A percentile compares a stretch with the other conserved stretches of the same genome.
Evolutionary conservation across 2,113 vertebrate genomes (phyloP).

Genomic region (Brachionichthys hirsutus): DNA sequence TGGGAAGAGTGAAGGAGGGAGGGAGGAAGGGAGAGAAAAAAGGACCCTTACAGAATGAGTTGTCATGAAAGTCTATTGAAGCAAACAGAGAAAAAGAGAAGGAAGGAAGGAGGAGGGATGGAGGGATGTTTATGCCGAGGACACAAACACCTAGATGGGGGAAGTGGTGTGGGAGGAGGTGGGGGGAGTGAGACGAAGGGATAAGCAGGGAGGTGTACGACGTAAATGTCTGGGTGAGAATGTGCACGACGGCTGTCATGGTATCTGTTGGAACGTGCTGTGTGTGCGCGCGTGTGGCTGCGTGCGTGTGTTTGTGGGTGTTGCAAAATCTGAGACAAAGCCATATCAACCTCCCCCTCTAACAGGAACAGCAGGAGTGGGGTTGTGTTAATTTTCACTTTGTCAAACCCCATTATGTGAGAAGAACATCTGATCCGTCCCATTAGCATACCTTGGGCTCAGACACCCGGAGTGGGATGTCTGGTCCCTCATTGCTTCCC

Average conservation of each 20-base stretch:
- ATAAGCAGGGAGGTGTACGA: constrained; percentile 38
- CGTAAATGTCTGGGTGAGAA: constrained; percentile 75
- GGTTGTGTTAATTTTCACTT: constrained; percentile 78
- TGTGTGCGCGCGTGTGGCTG: constrained; percentile 22
- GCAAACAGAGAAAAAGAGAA: constrained; percentile 72
- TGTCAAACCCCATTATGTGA: constrained; percentile 77
- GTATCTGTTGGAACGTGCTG: constrained; percentile 58
- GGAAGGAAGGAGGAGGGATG: constrained; percentile 54
- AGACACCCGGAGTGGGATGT: constrained; percentile 58
- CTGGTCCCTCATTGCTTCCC: constrained; percentile 41
- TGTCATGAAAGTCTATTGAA: constrained; percentile 81
- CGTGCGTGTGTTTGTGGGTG: constrained; percentile 32
- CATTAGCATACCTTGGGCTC: constrained; percentile 64
- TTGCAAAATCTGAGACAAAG: constrained; percentile 57
- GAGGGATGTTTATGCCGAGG: constrained; percentile 73
- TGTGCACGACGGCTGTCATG: constrained; percentile 62
- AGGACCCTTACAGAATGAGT: constrained; percentile 75
- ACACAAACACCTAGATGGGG: constrained; percentile 70
- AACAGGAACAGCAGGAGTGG: constrained; percentile 71
- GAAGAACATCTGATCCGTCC: constrained; percentile 58
- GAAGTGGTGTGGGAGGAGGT: constrained; percentile 29
- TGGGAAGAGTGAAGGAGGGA: constrained; percentile 76
- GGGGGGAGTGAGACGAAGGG: constrained; percentile 29
- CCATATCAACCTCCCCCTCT: constrained; percentile 53
- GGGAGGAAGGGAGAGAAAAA: constrained; percentile 68